Evolutionary conservation across 2,797 vertebrate species (phyloP).

Genomic region (Sebastes cheni): DNA sequence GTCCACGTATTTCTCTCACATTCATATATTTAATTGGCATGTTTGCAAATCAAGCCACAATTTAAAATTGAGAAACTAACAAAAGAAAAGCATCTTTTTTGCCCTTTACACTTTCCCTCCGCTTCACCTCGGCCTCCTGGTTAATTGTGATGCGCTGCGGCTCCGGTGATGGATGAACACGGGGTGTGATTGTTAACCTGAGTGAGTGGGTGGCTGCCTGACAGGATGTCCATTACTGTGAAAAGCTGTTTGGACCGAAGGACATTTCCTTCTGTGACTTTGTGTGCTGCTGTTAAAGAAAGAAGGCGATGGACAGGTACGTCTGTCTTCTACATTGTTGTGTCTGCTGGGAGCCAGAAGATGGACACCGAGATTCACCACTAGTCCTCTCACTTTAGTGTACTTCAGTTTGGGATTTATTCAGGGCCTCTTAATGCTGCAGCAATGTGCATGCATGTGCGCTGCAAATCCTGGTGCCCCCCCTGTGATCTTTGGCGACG

Average conservation of each 20-base stretch:
- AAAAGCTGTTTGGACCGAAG: neutral
- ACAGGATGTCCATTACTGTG: neutral
- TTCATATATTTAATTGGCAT: neutral
- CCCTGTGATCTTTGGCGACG: too few relatives aligned
- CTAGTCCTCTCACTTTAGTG: neutral
- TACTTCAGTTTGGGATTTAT: neutral
- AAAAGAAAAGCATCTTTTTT: neutral
- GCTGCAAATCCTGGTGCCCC: too few relatives aligned
- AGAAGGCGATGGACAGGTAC: neutral
- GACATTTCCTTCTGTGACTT: neutral
- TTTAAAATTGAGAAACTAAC: neutral
- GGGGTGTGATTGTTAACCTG: neutral
- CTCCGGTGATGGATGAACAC: neutral
- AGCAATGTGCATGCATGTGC: too few relatives aligned
- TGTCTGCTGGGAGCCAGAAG: neutral
- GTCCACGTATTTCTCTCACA: neutral
- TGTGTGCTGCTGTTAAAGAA: neutral
- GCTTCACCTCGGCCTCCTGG: neutral
- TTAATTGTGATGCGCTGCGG: neutral
- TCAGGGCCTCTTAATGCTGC: too few relatives aligned
- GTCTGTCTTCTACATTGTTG: neutral
- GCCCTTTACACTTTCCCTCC: neutral
- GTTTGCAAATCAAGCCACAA: neutral
- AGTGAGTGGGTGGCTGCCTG: neutral
- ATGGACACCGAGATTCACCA: too few relatives aligned